Conservation (phyloP, 2,888 invertebrate species). For the Epinotia bilunana region DNA sequence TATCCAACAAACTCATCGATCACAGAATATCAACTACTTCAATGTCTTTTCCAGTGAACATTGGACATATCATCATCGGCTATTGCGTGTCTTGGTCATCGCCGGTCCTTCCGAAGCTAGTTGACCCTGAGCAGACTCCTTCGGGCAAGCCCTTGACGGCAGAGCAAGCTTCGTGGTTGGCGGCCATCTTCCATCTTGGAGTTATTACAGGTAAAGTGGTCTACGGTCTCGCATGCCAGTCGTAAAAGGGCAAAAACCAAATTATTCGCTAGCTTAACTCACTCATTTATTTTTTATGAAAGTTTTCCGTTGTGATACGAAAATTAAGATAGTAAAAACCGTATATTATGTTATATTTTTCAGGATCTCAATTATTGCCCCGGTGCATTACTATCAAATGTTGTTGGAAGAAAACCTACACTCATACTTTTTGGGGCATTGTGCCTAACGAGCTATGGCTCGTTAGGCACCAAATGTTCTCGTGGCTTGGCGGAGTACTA, state of each 20-base stretch:
- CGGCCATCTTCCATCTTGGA: slow-evolving; percentile 5
- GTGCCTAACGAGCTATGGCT: not conserved
- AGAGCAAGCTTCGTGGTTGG: slow-evolving; percentile 78
- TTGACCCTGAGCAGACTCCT: slow-evolving; percentile 60
- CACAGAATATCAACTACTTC: too few relatives aligned
- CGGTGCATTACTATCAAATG: not conserved
- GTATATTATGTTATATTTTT: not conserved
- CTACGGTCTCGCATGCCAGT: too few relatives aligned
- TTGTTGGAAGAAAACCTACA: slow-evolving; percentile 19
- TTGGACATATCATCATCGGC: slow-evolving; percentile 6
- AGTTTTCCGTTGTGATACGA: too few relatives aligned
- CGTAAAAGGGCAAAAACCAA: too few relatives aligned
- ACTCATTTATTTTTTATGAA: too few relatives aligned
- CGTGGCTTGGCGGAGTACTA: too few relatives aligned
- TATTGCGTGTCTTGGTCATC: slow-evolving; percentile 67
- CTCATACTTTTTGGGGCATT: not conserved
- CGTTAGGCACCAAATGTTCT: too few relatives aligned
- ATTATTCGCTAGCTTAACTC: too few relatives aligned
- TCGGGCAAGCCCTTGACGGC: slow-evolving; percentile 55
- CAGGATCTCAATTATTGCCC: slow-evolving; percentile 16
- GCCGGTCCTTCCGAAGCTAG: slow-evolving; percentile 70
- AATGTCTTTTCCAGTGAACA: not conserved
- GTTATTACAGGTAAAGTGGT: slow-evolving; percentile 9
- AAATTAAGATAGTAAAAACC: too few relatives aligned
- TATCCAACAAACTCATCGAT: too few relatives aligned